Base-by-base conservation (phyloP, 2,888 invertebrate genomes). In the Spilarctia lutea region DNA sequence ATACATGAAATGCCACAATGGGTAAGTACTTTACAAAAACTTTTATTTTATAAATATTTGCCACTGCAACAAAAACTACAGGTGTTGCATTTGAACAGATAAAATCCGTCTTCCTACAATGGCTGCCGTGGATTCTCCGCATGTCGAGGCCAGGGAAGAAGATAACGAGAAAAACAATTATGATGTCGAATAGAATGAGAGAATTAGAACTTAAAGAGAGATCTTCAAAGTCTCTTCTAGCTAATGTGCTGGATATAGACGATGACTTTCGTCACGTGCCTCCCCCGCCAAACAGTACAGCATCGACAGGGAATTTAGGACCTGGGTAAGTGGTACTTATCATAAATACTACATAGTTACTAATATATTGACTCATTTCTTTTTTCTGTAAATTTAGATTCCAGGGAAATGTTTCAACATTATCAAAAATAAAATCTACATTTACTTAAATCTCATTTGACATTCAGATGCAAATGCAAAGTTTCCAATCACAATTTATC, bases 101-200 rank as follows among this genome's bases (percentile, higher is more conserved):
- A 90, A 98, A 98, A 96, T 97, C 98, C 87, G 97, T 99, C 89
- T 98, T 99, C 94, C 97, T 99, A 85, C 98, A 99, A 96, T 99
- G 99, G 99, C 96, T 99, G 91, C 99, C 99, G 79, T 99, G 99
- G 98, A 97, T 99, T 82, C 96, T 99, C 89, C 97, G 99, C 78
- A 99, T 99, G 99, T 97, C 98, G 89, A 97, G 99, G 89, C 99
- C 99, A 66, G 99, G 99, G 72, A 98, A 98, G 96, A 98, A 99
- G 94, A 98, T 99, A 89, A 98, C 98, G 76, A 96, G 98, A 86
- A 98, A 99, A 95, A 98, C 98, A 79, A 98, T 99, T 89, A 96
- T 98, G 96, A 98, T 98, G 97, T 98, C 97, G 91, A 98, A 98
- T 91, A 97, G 98, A 88, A 98, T 99, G 98, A 97, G 98, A 89